These are phyloP conservation scores for Threskiornis aethiopicus DNA, from an alignment of 2,797 vertebrate species.

Conservation along the genomic window DNA sequence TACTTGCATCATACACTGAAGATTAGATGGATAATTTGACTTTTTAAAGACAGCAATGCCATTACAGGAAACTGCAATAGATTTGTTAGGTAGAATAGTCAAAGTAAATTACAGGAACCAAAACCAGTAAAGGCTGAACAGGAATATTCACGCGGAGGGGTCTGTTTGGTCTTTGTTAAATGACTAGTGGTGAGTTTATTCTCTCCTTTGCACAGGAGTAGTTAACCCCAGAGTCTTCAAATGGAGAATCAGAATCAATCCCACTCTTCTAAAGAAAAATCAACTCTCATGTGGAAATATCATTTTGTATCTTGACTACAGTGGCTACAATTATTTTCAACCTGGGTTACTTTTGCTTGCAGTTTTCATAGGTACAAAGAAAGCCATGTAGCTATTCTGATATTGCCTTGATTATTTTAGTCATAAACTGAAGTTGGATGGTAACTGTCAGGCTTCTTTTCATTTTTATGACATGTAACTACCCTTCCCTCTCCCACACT, in stretches of 20 bases:
- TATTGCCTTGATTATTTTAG: neutral
- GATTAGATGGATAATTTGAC: neutral
- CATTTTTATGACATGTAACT: neutral
- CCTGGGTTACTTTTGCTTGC: neutral
- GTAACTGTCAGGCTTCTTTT: neutral
- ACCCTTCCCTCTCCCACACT: rapidly evolving
- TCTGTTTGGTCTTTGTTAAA: neutral
- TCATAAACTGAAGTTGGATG: neutral
- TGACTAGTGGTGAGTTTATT: neutral
- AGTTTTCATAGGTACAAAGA: neutral
- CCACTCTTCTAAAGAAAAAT: neutral
- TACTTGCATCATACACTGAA: neutral
- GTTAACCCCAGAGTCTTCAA: neutral
- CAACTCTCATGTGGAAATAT: rapidly evolving
- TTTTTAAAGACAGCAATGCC: neutral
- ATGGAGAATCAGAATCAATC: neutral
- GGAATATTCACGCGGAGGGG: rapidly evolving
- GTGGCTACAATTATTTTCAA: neutral
- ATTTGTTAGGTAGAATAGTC: neutral
- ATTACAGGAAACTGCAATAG: neutral
- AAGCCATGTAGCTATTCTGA: neutral
- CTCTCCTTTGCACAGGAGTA: neutral
- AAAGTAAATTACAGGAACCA: neutral
- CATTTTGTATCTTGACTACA: neutral
- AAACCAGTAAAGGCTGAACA: neutral